These are phyloP conservation scores for Spheniscus mendiculus DNA, from an alignment of 2,113 vertebrate species.

Conservation along the genomic window DNA sequence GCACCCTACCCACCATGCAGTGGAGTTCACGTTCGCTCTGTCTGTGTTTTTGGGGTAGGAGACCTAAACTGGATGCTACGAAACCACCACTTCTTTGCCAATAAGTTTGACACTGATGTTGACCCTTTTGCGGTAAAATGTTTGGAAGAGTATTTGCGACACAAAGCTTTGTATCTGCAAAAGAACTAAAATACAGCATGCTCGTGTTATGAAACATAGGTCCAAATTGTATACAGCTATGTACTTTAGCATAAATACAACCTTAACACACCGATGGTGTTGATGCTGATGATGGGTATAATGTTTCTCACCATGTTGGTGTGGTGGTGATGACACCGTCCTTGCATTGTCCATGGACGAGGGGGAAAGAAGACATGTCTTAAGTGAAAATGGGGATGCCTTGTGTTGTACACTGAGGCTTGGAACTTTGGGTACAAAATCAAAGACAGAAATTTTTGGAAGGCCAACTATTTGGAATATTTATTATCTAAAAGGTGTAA, in stretches of 20 bases:
- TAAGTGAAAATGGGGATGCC: background rate
- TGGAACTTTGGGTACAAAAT: background rate
- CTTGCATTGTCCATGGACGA: background rate
- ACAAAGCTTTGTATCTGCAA: constrained; percentile 73
- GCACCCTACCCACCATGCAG: constrained; percentile 83
- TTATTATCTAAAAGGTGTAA: background rate
- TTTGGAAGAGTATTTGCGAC: constrained; percentile 85
- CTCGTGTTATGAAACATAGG: background rate
- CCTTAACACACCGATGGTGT: background rate
- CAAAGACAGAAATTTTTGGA: background rate
- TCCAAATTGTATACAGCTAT: rapidly evolving
- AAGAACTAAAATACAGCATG: constrained; percentile 31
- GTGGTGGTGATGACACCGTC: background rate
- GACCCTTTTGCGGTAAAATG: constrained; percentile 84
- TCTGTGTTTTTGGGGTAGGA: constrained; percentile 87
- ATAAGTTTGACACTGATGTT: constrained; percentile 86
- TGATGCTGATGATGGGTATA: background rate
- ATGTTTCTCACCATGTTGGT: background rate
- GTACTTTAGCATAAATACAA: background rate
- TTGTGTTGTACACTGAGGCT: background rate
- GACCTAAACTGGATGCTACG: constrained; percentile 85
- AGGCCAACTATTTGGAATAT: background rate
- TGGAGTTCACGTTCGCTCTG: constrained; percentile 78
- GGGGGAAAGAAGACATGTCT: background rate
- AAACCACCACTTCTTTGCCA: constrained; percentile 89